Base-by-base conservation (phyloP, 2,113 vertebrate species). In the Colaptes auratus region DNA sequence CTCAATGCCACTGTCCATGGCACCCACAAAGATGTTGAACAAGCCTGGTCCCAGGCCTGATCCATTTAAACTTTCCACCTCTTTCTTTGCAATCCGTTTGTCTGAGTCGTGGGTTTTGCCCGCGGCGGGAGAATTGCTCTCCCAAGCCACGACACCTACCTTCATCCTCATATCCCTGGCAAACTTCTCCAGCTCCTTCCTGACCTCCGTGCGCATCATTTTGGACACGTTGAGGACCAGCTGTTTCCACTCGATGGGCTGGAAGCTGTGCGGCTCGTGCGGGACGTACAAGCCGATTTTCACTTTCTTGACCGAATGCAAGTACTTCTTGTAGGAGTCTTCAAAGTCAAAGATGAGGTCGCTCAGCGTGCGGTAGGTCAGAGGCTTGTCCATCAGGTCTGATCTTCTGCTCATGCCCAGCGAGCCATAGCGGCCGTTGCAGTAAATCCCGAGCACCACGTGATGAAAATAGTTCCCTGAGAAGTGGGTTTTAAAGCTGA, bases 401-500 rank as follows among this genome's bases (percentile, higher is more conserved):
- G 98, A 97, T 73, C 99, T 98, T 15, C 99, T 98, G 98, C 99
- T 99, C 99, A 99, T 99, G 86, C 99, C 99, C 95, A 99, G 96
- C 0, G 99, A 98, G 15, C 99, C 99, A 0, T 99, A 99, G 92
- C 97, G 98, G 14, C 99, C 99, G 1, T 98, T 99, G 96, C 98
- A 99, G 96, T 99, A 99, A 94, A 99, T 98, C 27, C 99, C 99
- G 61, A 99, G 98, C 86, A 99, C 99, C 13, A 99, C 99, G 0
- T 99, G 99, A 95, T 99, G 98, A 97, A 99, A 99, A 95, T 97
- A 98, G 97, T 98, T 99, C 92, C 99, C 99, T 71, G 98, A 99
- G 97, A 99, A 99, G 95, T 99, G 99, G 65, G 99, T 99, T 98
- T 99, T 99, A 97, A 99, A 99, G 98, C 99, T 99, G 98, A 99